Evolutionary conservation across 1,140 invertebrate genomes (phyloP), one percentile per base, ranked within the genome.

Genomic region (Venturia canescens): DNA sequence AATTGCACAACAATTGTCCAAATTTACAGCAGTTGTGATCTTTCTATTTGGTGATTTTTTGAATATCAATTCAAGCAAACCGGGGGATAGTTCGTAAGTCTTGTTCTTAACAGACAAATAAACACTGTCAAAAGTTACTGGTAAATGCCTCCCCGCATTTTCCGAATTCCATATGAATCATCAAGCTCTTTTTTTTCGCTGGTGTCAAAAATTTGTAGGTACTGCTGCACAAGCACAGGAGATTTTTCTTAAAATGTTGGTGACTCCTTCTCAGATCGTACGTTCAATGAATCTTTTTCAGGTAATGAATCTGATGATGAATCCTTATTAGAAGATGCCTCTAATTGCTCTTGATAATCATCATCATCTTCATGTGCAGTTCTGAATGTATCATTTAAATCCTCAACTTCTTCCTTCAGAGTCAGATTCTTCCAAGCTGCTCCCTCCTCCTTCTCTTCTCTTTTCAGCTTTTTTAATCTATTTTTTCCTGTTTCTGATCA

Each of bases 31-130:
- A 31, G 21, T 80, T 27, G 63, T 34, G 11, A 74, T 44, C 48
- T 27, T 7, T 16, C 63, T 57, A 16, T 66, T 21, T 18, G 70
- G 71, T 57, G 1, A 66, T 21, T 80, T 72, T 80, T 66, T 60
- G 9, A 75, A 75, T 53, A 80, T 16, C 63, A 80, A 21, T 38
- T 74, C 71, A 13, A 74, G 38, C 48, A 79, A 70, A 27, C 60
- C 67, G 1, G 15, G 4, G 15, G 26, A 66, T 34, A 29, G n/a
- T 38, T 77, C 48, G 16, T 48, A 77, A 18, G 50, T n/a, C 9
- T 77, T 66, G 7, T 77, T 38, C 26, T 50, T 18, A 13, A 48
- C 34, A 15, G 15, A 21, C 18, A 63, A 27, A 9, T 0, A n/a
- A 16, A n/a, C 23, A 0, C 53, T 80, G 7, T 44, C 48, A 29